These are phyloP conservation scores for Tenthredo notha DNA, from an alignment of 2,888 invertebrate genomes.

Conservation along the genomic window DNA sequence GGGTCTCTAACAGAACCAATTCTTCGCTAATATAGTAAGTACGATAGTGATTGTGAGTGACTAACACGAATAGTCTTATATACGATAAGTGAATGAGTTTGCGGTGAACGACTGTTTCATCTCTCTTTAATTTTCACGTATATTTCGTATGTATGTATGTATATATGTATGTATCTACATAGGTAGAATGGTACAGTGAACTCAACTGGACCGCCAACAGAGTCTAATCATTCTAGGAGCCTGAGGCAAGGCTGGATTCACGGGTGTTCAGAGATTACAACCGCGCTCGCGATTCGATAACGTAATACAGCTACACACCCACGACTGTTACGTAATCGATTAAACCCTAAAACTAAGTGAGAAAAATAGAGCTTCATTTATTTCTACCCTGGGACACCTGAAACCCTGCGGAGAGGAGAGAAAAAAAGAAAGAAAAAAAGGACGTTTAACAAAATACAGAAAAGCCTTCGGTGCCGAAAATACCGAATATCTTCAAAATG, in stretches of 20 bases:
- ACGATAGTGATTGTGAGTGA: background rate
- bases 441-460: background rate
- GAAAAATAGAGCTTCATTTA: conserved; percentile 4
- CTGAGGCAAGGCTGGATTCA: conserved; percentile 27
- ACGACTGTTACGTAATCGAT: conserved; percentile 5
- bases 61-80: background rate
- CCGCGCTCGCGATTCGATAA: conserved; percentile 17
- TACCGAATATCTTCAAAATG: background rate
- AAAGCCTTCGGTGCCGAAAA: background rate
- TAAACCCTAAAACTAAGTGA: conserved; percentile 27
- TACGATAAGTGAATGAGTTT: background rate
- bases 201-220: conserved; percentile 14
- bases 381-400: conserved; percentile 10
- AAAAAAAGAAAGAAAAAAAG: background rate
- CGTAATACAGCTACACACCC: conserved; percentile 4
- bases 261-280: conserved; percentile 28
- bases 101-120: conserved; percentile 3
- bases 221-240: conserved; percentile 21
- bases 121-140: conserved; percentile 27
- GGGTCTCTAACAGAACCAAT: background rate
- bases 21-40: background rate
- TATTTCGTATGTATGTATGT: background rate
- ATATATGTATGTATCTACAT: background rate
- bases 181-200: conserved; percentile 23
- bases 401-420: background rate